Evolutionary conservation across 1,140 invertebrate species (phyloP), one percentile per base, ranked within the genome.

Genomic region (Adoxophyes honmai): DNA sequence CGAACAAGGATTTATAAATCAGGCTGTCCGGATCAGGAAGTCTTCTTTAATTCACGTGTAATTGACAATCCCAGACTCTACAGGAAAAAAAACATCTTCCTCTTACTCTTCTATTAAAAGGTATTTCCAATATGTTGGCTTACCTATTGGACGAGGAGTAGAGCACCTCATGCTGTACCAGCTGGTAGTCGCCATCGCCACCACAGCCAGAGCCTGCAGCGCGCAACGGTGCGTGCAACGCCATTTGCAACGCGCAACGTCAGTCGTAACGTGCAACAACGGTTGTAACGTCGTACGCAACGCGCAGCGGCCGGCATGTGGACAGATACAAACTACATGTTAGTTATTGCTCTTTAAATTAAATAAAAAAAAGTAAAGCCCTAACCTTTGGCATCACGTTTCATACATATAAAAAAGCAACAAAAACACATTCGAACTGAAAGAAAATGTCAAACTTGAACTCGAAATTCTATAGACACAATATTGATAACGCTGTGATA

Each of bases 131-230:
- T 39, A n/a, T n/a, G 16, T n/a, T 11, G 0, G 35, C 71, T 65
- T 33, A 87, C 86, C 88, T 79, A 73, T 90, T 90, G 66, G 89
- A 89, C 76, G 89, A 95, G 55, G 97, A 99, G 89, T 98, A 98
- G 60, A 99, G 93, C 64, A 98, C 98, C 90, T 99, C 98, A 90
- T 99, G 98, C 89, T 99, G 97, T 28, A 99, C 98, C 81, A 99
- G 92, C 86, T 98, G 97, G 90, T 99, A 99, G 90, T 99, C 98
- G 39, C 98, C 98, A 90, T 99, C 98, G 70, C 95, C 92, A 79
- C 95, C 91, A 82, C 93, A 91, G 78, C 94, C 91, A 76, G 94
- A 92, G 83, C 94, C 90, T 92, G 90, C 64, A n/a, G 53, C 11
- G 60, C 55, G 42, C 52, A n/a, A 53, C 38, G 60, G 57, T 37